These are phyloP conservation scores for Trachops cirrhosus DNA, from an alignment of 2,797 vertebrate species.

Conservation along the genomic window DNA sequence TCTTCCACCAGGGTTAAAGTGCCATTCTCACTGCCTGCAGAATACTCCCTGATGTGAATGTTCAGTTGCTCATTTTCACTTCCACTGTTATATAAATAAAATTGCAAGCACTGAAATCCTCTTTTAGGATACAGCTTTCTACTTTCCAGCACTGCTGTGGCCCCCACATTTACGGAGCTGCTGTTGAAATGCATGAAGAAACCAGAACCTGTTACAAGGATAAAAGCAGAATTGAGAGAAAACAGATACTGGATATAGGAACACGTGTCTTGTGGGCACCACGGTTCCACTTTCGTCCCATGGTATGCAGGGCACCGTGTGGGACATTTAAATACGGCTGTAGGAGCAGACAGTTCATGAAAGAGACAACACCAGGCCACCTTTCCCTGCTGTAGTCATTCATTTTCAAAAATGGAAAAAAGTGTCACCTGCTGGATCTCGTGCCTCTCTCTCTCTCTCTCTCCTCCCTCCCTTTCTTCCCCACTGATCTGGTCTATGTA, in stretches of 20 bases:
- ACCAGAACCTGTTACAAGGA: conserved; percentile 85
- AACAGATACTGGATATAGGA: not conserved
- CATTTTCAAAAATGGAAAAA: not conserved
- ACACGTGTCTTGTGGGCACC: not conserved
- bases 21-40: conserved; percentile 74
- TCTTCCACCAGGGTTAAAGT: conserved; percentile 81
- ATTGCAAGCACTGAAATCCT: conserved; percentile 92
- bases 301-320: not conserved
- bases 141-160: conserved; percentile 88
- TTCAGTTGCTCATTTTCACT: conserved; percentile 80
- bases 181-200: conserved; percentile 94
- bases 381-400: not conserved
- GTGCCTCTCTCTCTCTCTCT: not conserved
- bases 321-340: not conserved
- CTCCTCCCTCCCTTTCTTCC: not conserved
- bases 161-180: conserved; percentile 67
- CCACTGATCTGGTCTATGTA: not conserved
- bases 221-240: not conserved
- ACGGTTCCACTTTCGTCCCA: not conserved
- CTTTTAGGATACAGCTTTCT: conserved; percentile 90
- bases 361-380: not conserved
- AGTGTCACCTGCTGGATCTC: not conserved
- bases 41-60: conserved; percentile 88
- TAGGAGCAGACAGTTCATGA: not conserved
- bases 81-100: conserved; percentile 91